Base-by-base conservation (phyloP, 2,888 invertebrate species). In the Protophormia terraenovae region DNA sequence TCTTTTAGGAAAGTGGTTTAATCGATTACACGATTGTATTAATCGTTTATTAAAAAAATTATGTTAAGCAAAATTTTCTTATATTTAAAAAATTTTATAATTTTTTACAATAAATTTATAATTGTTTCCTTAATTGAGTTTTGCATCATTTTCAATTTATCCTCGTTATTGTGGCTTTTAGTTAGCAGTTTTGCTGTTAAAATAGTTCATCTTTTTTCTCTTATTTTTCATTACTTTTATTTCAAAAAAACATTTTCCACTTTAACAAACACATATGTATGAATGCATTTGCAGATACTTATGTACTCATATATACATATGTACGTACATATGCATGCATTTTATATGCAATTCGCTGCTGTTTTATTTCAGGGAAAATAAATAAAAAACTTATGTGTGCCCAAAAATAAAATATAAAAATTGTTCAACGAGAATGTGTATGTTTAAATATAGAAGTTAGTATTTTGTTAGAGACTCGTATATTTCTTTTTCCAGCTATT, bases 181-280 rank as follows among this genome's bases (percentile, higher is more conserved):
- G 16, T 62, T 45, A 58, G 45, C 35, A 69, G 38, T 35, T 53
- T 38, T 53, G 10, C 19, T 71, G 14, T 38, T 60, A 19, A 62
- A 79, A 78, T 78, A 78, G n/a, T n/a, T n/a, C n/a, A n/a, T n/a
- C n/a, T n/a, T n/a, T 67, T 50, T 78, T 19, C 22, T 8, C 32
- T 8, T 10, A 12, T 32, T 41, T 78, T 60, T 53, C 3, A 27
- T 67, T 67, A 45, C 24, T 77, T 77, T 62, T 29, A 41, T 50
- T 19, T 10, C 3, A 27, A 71, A 73, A n/a, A 67, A 67, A 55
- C 41, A 78, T 73, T 84, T 84, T 84, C 84, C 81, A 81, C 81
- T 81, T 78, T 62, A 73, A 62, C 67, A 67, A 27, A 32, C 72
- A 35, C 81, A 77, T 72, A 77, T 84, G 67, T 64, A 38, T 45